phyloP scores from a whole-genome alignment of 2,797 vertebrate species.

The Pelodytes ibericus region DNA sequence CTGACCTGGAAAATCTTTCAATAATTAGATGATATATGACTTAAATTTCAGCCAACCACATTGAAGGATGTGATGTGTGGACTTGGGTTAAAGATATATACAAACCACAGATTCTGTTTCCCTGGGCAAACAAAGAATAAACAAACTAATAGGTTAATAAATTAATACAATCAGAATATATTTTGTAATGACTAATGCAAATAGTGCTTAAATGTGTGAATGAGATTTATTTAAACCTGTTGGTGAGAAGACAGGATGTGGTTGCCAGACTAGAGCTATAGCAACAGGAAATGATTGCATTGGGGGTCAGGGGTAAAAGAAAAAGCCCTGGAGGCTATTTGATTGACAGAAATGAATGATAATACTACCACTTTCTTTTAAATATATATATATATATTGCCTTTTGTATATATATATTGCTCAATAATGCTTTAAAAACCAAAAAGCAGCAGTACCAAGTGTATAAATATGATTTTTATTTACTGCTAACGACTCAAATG shows the following conservation, averaged over 20 bases:
- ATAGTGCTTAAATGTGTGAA: background rate
- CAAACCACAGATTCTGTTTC: background rate
- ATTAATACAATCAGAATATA: background rate
- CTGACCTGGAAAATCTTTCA: constrained; percentile 31
- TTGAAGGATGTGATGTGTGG: background rate
- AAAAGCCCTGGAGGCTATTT: no score
- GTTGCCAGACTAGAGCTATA: no score
- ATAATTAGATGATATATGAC: constrained; percentile 37
- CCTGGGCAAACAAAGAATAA: background rate
- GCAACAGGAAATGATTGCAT: background rate
- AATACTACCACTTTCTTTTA: no score
- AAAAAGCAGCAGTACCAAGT: no score
- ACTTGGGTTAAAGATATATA: background rate
- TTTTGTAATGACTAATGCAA: background rate
- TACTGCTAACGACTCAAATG: no score
- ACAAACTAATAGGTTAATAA: background rate
- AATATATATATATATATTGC: no score
- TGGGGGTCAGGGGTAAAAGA: no score
- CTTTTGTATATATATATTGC: no score
- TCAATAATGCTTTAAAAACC: no score
- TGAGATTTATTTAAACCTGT: background rate
- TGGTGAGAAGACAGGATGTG: background rate
- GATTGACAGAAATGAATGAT: no score
- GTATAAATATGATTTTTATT: no score
- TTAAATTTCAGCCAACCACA: background rate